Base-by-base conservation (phyloP, 1,140 invertebrate species). In the Lucilia cuprina region DNA sequence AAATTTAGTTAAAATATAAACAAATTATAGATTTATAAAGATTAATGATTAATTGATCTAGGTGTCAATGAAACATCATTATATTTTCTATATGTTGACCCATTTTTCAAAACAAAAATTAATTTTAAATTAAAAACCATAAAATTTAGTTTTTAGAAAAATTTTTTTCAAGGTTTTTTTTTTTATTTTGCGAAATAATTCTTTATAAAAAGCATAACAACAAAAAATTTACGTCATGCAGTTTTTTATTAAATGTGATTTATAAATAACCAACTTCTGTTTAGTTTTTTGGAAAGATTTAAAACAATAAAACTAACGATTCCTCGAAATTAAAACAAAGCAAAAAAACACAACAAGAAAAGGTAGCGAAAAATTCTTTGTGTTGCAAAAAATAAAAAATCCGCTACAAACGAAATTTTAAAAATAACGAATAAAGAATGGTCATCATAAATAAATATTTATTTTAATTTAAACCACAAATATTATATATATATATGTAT, bases 291-390 rank as follows among this genome's bases (percentile, higher is more conserved):
- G 10, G 4, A 21, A 65, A 65, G 17, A 70, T 70, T 21, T 21
- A 55, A 55, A 12, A 55, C 50, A 70, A 70, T 70, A 70, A 70
- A 70, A 19, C 65, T 70, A 70, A 70, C 65, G 65, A 70, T 70
- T 70, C 65, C 65, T 12, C 65, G 65, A 70, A 70, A 21, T 70
- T 7, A 70, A 70, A 25, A 70, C 65, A 21, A 21, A 55, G 10
- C 41, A 41, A 41, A 41, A 41, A 0, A 41, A 41, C 1, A 41
- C 2, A 41, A 41, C 41, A 41, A 41, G 5, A 41, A 41, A 41
- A 41, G 41, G 1, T 41, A 41, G 41, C 41, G 25, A 41, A 41
- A 41, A 41, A 55, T 55, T 55, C 50, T 55, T 55, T 55, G 50
- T 55, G 50, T 55, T 55, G 12, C 50, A 13, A 55, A 55, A 55